Percentiles rank a stretch among this genome's conserved stretches.
These are phyloP conservation scores for Leptobrachium ailaonicum DNA, from an alignment of 2,113 vertebrate species.

Conservation along the genomic window DNA sequence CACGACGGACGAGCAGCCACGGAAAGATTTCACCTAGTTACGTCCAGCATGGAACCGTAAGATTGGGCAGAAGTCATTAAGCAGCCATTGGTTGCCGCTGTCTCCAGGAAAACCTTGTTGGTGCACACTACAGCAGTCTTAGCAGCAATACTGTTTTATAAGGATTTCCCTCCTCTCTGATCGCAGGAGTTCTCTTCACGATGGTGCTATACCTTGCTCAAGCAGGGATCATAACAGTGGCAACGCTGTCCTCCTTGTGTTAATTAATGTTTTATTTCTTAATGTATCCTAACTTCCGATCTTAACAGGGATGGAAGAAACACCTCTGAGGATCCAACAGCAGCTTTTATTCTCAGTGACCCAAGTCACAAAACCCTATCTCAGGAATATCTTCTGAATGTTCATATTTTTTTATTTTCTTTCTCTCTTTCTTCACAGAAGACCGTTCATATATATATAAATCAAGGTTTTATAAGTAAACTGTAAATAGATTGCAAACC, in stretches of 20 bases:
- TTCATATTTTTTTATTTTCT: conserved; percentile 77
- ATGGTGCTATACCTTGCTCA: conserved; percentile 82
- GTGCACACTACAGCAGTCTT: conserved; percentile 86
- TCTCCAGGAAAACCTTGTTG: conserved; percentile 71
- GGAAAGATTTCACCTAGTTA: conserved; percentile 89
- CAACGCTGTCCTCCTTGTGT: conserved; percentile 74
- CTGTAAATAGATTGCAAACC: conserved; percentile 85
- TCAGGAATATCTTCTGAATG: conserved; percentile 99
- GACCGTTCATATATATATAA: conserved; percentile 86
- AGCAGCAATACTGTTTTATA: conserved; percentile 80
- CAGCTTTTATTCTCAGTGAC: conserved; percentile 87
- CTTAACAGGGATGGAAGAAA: conserved; percentile 83
- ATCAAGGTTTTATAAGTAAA: conserved; percentile 86
- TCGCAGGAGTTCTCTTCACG: conserved; percentile 75
- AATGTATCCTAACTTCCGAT: conserved; percentile 79
- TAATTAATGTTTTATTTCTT: conserved; percentile 20
- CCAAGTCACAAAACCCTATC: conserved; percentile 94
- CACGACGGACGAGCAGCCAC: conserved; percentile 96
- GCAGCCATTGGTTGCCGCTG: conserved; percentile 82
- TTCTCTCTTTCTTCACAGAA: conserved; percentile 73
- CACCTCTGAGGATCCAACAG: conserved; percentile 92
- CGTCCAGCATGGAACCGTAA: conserved; percentile 64
- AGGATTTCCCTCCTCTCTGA: conserved; percentile 75
- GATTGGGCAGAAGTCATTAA: conserved; percentile 69
- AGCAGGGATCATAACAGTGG: conserved; percentile 76